Base-by-base conservation (phyloP, 2,888 invertebrate species). In the Sinotaia quadrata region DNA sequence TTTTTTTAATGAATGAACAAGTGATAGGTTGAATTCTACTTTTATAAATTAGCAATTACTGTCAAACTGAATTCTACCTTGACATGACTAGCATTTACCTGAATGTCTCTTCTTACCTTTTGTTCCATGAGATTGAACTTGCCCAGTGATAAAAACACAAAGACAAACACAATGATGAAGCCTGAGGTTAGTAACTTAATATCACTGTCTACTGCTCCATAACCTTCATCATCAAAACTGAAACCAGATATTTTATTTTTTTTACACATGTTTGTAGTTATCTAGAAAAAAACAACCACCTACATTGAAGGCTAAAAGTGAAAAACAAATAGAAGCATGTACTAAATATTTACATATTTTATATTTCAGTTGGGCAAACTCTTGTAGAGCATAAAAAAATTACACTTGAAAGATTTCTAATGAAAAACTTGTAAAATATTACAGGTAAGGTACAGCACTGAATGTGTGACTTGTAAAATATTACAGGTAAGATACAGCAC, bases 111-210 rank as follows among this genome's bases (percentile, higher is more conserved):
- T 18, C 52, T 7, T 15, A 82, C 83, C 79, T 81, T 82, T 51
- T 82, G 81, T 69, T 82, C 80, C 18, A 94, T 89, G 90, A 93
- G 92, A 86, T 93, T 94, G 84, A 90, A 93, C 83, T 92, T 92
- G 18, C 94, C 94, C 62, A 94, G 89, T 69, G 93, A 92, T 75
- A 93, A 87, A 78, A 92, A 91, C 49, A 95, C 92, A 83, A 94
- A 95, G 52, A 93, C 81, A 81, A 93, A 92, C 92, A 95, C 94
- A 60, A 94, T 87, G 47, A 91, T 77, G 74, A 92, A 91, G 58
- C 95, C 94, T 69, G 92, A 84, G 31, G 91, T 89, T 21, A 95
- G 86, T 87, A 93, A 93, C 75, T 92, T 92, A 69, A 93, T 89
- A 82, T 95, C 94, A 86, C 92, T 78, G 68, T 79, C 75, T 4